phyloP scores from a whole-genome alignment of 2,888 invertebrate species.

The Drosophila anceps region DNA sequence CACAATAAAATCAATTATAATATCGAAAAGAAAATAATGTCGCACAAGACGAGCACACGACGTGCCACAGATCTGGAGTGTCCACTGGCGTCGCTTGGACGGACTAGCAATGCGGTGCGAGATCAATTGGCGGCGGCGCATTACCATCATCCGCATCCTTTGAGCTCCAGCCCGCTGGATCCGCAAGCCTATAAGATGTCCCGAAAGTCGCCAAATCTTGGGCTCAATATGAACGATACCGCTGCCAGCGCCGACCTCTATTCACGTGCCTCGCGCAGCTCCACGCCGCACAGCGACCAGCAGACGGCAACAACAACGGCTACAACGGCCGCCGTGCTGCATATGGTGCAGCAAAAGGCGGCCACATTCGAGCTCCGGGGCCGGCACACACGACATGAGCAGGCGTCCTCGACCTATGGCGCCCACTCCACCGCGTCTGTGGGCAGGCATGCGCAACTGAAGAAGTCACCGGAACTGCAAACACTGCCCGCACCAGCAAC shows the following conservation, averaged over 20 bases:
- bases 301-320: constrained; percentile 53
- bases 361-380: constrained; percentile 82
- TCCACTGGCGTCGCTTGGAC: constrained; percentile 88
- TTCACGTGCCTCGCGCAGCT: constrained; percentile 56
- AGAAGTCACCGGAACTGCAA: constrained; percentile 61
- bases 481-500: constrained; percentile 56
- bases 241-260: constrained; percentile 81
- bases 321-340: constrained; percentile 58
- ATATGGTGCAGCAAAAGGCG: constrained; percentile 80
- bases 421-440: constrained; percentile 78
- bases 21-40: constrained; percentile 71
- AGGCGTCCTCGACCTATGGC: constrained; percentile 38
- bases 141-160: constrained; percentile 85
- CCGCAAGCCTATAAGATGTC: constrained; percentile 86
- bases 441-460: constrained; percentile 61
- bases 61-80: constrained; percentile 86
- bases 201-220: constrained; percentile 84
- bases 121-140: constrained; percentile 80
- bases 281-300: constrained; percentile 53
- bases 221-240: constrained; percentile 82
- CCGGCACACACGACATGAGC: constrained; percentile 62
- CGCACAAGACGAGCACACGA: constrained; percentile 82
- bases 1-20: not conserved
- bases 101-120: constrained; percentile 84
- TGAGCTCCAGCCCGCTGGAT: constrained; percentile 85